These are phyloP conservation scores for Bagarius yarrelli DNA, from an alignment of 2,113 vertebrate species.

Conservation along the genomic window DNA sequence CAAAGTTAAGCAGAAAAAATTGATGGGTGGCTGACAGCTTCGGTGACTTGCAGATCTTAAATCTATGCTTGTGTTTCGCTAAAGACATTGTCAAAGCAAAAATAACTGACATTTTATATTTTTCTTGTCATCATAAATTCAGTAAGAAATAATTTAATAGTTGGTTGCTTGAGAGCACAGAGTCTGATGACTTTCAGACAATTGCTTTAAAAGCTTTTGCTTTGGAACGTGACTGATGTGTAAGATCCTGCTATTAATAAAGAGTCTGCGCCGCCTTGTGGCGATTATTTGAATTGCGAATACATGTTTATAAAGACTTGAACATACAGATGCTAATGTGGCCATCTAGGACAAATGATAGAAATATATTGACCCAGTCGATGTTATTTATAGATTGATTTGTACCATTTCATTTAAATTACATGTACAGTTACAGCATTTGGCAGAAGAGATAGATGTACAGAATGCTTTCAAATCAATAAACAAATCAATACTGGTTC, in stretches of 20 bases:
- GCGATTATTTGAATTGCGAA: constrained; percentile 29
- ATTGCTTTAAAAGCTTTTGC: constrained; percentile 63
- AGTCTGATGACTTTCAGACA: constrained; percentile 62
- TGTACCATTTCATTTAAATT: no score
- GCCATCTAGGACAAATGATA: background rate
- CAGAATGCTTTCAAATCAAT: no score
- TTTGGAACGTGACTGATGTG: constrained; percentile 50
- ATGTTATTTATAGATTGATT: no score
- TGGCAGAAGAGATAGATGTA: no score
- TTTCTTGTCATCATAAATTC: constrained; percentile 58
- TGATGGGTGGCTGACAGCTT: constrained; percentile 53
- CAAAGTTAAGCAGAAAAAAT: constrained; percentile 58
- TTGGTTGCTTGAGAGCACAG: constrained; percentile 39
- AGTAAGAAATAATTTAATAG: constrained; percentile 61
- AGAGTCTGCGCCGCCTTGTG: constrained; percentile 69
- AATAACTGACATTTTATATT: constrained; percentile 66
- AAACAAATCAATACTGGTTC: no score
- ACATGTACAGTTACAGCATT: no score
- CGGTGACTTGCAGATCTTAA: constrained; percentile 50
- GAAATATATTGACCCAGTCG: background rate
- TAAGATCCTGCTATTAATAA: constrained; percentile 45
- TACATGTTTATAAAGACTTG: background rate
- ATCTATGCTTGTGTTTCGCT: constrained; percentile 50
- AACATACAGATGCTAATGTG: background rate
- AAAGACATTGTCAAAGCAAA: constrained; percentile 54